Percentiles rank a stretch among this genome's conserved stretches.
These are phyloP conservation scores for Heliopora coerulea DNA, from an alignment of 92 coral and sea anemone species.

Conservation along the genomic window DNA sequence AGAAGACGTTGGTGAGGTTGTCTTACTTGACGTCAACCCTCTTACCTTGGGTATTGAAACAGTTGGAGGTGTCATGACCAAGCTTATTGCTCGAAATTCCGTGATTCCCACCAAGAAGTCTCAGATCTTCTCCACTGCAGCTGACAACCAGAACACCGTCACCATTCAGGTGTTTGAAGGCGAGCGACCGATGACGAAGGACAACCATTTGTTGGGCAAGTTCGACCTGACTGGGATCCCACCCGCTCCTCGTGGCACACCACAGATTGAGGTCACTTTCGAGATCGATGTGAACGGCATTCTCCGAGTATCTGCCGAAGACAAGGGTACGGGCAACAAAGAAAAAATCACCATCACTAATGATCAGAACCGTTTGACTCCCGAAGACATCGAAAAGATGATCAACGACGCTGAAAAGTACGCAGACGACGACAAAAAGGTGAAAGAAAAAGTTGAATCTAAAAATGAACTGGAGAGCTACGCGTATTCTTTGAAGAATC, in stretches of 20 bases:
- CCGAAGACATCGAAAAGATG: slow-evolving; percentile 98
- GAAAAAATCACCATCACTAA: slow-evolving; percentile 98
- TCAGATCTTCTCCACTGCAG: slow-evolving; percentile 98
- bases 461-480: slow-evolving; percentile 95
- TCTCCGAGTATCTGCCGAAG: slow-evolving; percentile 97
- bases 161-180: slow-evolving; percentile 98
- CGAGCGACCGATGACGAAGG: slow-evolving; percentile 96
- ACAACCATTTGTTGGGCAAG: slow-evolving; percentile 94
- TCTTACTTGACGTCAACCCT: slow-evolving; percentile 93
- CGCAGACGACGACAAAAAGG: slow-evolving; percentile 97
- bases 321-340: slow-evolving; percentile 98
- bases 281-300: slow-evolving; percentile 99
- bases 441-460: slow-evolving; percentile 87
- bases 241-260: slow-evolving; percentile 99
- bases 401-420: slow-evolving; percentile 98
- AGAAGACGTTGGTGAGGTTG: slow-evolving; percentile 98
- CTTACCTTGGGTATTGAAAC: slow-evolving; percentile 97
- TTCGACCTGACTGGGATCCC: slow-evolving; percentile 96
- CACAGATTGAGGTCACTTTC: slow-evolving; percentile 95
- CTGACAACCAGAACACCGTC: slow-evolving; percentile 98
- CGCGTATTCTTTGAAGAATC: slow-evolving; percentile 94
- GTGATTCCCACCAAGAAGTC: slow-evolving; percentile 98
- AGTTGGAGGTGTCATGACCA: slow-evolving; percentile 99
- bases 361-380: slow-evolving; percentile 94
- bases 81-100: slow-evolving; percentile 88